phyloP scores from a whole-genome alignment of 2,888 invertebrate genomes.

The Cecidostiba fungosa region DNA sequence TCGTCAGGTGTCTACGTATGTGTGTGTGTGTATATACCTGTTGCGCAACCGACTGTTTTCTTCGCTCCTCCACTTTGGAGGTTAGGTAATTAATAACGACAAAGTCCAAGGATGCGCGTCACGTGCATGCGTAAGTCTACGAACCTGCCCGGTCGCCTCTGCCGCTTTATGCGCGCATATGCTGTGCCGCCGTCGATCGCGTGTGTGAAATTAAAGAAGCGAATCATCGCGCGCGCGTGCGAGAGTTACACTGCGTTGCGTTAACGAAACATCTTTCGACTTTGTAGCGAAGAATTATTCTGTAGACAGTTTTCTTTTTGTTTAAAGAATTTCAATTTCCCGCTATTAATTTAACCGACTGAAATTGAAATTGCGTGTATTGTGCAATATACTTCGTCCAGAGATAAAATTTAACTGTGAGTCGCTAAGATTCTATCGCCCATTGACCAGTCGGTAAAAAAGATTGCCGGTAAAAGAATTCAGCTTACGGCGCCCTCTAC shows the following conservation, averaged over 20 bases:
- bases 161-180: not conserved
- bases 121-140: conserved; percentile 50
- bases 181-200: not conserved
- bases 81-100: conserved; percentile 79
- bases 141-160: not conserved
- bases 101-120: conserved; percentile 77
- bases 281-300: not conserved
- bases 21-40: conserved; percentile 55
- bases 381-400: no score
- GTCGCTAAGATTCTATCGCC: no score
- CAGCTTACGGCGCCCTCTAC: not conserved
- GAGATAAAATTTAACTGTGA: no score
- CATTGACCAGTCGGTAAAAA: no score
- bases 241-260: not conserved
- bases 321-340: not conserved
- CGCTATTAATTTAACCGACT: no score
- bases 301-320: not conserved
- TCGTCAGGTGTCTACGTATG: not conserved
- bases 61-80: conserved; percentile 74
- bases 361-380: no score
- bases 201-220: not conserved
- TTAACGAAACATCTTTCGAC: not conserved
- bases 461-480: not conserved
- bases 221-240: not conserved
- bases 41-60: conserved; percentile 77